Conservation (phyloP, 2,113 vertebrate genomes). For the Bostrychus sinensis region DNA sequence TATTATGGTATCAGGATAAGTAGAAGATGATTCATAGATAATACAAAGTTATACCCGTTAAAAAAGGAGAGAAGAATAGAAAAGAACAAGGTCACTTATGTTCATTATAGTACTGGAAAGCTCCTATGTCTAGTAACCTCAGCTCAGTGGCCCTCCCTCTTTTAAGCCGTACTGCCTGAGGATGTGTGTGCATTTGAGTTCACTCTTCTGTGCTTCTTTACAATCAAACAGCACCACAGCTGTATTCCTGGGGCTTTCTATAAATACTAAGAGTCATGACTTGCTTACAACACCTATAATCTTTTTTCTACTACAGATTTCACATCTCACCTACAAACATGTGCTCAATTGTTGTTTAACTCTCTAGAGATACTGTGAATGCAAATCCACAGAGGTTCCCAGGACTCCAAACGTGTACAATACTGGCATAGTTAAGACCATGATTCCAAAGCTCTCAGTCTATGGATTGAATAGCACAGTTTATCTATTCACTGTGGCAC, state of each 20-base stretch:
- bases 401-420: too few species aligned
- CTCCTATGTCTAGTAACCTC: neutral
- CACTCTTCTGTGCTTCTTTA: constrained; percentile 9
- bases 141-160: constrained; percentile 1
- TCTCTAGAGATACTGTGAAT: neutral
- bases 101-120: constrained; percentile 17
- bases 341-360: neutral
- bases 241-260: constrained; percentile 30
- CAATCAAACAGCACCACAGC: constrained; percentile 25
- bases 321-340: neutral
- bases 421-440: too few species aligned
- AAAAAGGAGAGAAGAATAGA: neutral
- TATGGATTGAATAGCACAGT: too few species aligned
- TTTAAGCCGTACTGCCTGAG: constrained; percentile 12
- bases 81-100: constrained; percentile 14
- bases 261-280: constrained; percentile 45
- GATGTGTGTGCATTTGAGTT: constrained; percentile 26
- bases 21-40: constrained; percentile 8
- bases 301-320: constrained; percentile 3
- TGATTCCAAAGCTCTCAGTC: too few species aligned
- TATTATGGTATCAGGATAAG: neutral
- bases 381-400: too few species aligned
- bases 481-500: too few species aligned
- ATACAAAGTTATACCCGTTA: neutral
- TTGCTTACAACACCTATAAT: constrained; percentile 26